A percentile compares a stretch with the other conserved stretches of the same genome.
Conservation (phyloP, 2,888 invertebrate genomes). For the Drosophila dives region DNA sequence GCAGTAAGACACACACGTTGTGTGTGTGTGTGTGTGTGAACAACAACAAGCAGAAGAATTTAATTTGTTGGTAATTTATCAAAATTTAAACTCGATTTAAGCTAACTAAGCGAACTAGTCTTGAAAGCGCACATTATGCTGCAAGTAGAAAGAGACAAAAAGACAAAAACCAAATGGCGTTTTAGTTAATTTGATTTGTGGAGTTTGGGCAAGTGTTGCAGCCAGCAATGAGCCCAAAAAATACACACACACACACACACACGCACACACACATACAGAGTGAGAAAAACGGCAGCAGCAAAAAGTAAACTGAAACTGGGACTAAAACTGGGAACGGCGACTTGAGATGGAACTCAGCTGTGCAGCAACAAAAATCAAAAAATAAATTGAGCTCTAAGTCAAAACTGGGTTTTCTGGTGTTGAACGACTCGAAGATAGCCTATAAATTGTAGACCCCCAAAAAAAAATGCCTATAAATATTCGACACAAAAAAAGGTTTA, state of each 20-base stretch:
- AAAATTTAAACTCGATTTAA: slow-evolving; percentile 76
- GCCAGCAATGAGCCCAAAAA: slow-evolving; percentile 27
- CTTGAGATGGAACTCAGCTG: slow-evolving; percentile 46
- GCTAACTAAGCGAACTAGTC: slow-evolving; percentile 65
- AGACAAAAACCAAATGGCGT: slow-evolving; percentile 82
- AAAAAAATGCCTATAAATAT: not conserved
- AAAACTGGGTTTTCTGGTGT: slow-evolving; percentile 4
- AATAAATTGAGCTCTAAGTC: slow-evolving; percentile 13
- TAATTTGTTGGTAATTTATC: slow-evolving; percentile 67
- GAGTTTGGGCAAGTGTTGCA: slow-evolving; percentile 36
- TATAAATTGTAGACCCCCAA: not conserved
- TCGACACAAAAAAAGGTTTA: not conserved
- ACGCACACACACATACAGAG: not conserved
- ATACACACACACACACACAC: not conserved
- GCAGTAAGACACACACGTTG: slow-evolving; percentile 13
- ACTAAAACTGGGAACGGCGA: not conserved
- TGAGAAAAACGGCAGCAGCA: slow-evolving; percentile 8
- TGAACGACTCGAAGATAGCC: slow-evolving; percentile 18
- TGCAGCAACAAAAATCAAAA: slow-evolving; percentile 6
- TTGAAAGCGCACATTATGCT: slow-evolving; percentile 82
- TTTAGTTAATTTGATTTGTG: slow-evolving; percentile 79
- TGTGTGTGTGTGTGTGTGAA: slow-evolving; percentile 9
- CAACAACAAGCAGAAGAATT: slow-evolving; percentile 12
- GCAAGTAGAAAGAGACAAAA: slow-evolving; percentile 75
- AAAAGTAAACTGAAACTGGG: slow-evolving; percentile 2